Base-by-base conservation (phyloP, 2,797 vertebrate genomes). In the Thalassophryne amazonica region DNA sequence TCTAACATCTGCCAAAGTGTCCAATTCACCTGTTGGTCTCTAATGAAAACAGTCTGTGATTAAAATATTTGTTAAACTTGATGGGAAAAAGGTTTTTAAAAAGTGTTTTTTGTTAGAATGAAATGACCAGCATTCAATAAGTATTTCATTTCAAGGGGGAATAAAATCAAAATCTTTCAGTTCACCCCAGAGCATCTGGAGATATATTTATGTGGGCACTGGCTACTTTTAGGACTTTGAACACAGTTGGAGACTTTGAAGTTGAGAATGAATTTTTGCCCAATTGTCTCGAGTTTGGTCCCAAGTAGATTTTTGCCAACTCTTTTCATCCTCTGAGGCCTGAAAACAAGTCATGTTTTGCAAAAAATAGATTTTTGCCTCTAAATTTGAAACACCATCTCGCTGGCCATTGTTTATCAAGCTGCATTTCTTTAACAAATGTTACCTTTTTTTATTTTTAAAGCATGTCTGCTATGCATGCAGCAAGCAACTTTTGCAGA, bases 401-500 rank as follows among this genome's bases (percentile, higher is more conserved):
- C 38, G 31, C 31, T 46, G 16, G 21, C 47, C n/a, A 46, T 51
- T 51, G 22, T 31, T 64, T 54, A 30, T 52, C 13, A 48, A 20
- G 36, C 18, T 55, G 23, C 17, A 10, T 51, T 68, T 64, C 10
- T 35, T 39, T 24, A n/a, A n/a, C n/a, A n/a, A n/a, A n/a, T n/a
- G n/a, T n/a, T n/a, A n/a, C n/a, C n/a, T n/a, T n/a, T n/a, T n/a
- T n/a, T n/a, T n/a, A n/a, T n/a, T n/a, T n/a, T n/a, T n/a, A n/a
- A n/a, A n/a, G n/a, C n/a, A n/a, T n/a, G n/a, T n/a, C n/a, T n/a
- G n/a, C n/a, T n/a, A n/a, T n/a, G n/a, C n/a, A n/a, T n/a, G n/a
- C 67, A 84, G 86, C 84, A 83, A 86, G 71, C 51, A 38, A n/a
- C n/a, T n/a, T n/a, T n/a, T 66, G 60, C 56, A 78, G 69, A 84